These are phyloP conservation scores for Oxyruncus cristatus DNA, from an alignment of 2,113 vertebrate species.

Conservation along the genomic window DNA sequence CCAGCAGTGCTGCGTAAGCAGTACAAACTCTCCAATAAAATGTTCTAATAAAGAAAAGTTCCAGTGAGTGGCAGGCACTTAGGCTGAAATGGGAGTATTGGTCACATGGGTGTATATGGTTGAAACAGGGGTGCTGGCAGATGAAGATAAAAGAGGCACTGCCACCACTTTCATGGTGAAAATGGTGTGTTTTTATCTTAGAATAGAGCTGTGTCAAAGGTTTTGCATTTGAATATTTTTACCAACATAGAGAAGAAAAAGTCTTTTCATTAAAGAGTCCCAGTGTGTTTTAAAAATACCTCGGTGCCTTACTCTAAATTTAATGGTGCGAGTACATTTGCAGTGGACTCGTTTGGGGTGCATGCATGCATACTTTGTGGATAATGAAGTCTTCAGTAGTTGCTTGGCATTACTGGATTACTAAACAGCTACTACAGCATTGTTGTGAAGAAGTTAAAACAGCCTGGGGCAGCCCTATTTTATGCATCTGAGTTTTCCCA, in stretches of 20 bases:
- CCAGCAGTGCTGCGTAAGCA: not conserved
- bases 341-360: slow-evolving; percentile 10
- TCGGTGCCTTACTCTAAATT: slow-evolving; percentile 25
- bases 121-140: not conserved
- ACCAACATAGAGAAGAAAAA: not conserved
- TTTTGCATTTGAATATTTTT: not conserved
- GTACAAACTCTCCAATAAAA: not conserved
- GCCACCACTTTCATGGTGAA: not conserved
- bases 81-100: not conserved
- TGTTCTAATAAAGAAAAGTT: not conserved
- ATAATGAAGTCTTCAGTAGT: slow-evolving; percentile 46
- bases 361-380: slow-evolving; percentile 41
- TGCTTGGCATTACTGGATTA: slow-evolving; percentile 55
- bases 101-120: not conserved
- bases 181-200: not conserved
- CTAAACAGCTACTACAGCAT: slow-evolving; percentile 19
- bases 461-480: slow-evolving; percentile 45
- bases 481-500: slow-evolving; percentile 49
- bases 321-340: slow-evolving; percentile 29
- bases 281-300: not conserved
- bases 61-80: slow-evolving; percentile 3
- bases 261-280: not conserved
- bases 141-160: not conserved
- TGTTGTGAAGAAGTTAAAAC: slow-evolving; percentile 42
- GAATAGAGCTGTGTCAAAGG: not conserved